Evolutionary conservation across 1,140 invertebrate species (phyloP), one percentile per base, ranked within the genome.

Genomic region (Oreohelix idahoensis): DNA sequence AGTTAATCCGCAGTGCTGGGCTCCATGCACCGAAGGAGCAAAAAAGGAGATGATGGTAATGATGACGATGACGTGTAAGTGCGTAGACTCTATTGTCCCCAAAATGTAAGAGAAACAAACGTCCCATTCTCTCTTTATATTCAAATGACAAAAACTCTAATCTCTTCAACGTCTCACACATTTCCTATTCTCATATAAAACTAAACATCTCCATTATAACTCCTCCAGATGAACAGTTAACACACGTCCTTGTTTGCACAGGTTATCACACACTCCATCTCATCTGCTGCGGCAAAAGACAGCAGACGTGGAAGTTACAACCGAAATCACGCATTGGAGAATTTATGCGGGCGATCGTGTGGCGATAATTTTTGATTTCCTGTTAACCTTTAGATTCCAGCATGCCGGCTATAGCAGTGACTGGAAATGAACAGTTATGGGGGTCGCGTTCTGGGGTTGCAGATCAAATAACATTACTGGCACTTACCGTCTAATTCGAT

Each of bases 321-420:
- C n/a, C 8, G 17, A 32, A 66, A 66, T 66, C 63, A 66, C 63
- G 63, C n/a, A 66, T 66, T 66, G 63, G 63, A 17, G 63, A 17
- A 66, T 66, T 32, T 66, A 4, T 29, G 63, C 63, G n/a, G 63
- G 63, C 63, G 63, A 66, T 66, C 63, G 63, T 66, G 63, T 66
- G 63, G 63, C 63, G 63, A 66, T 66, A 66, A 66, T 66, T 66
- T 66, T 32, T 66, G 63, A 66, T 66, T 66, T 66, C 63, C 63
- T 66, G 63, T 66, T 66, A 66, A 66, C 63, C 63, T 66, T 66
- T 66, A 32, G 63, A 66, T 66, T 66, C 63, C 29, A n/a, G 63
- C 63, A 32, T 66, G 63, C 63, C 29, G 63, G 29, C 63, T 32
- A 29, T 66, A 17, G 63, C 51, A 32, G 5, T 66, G n/a, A 35